These are phyloP conservation scores for Eupelmus urozonus DNA, from an alignment of 2,888 invertebrate species.

Conservation along the genomic window DNA sequence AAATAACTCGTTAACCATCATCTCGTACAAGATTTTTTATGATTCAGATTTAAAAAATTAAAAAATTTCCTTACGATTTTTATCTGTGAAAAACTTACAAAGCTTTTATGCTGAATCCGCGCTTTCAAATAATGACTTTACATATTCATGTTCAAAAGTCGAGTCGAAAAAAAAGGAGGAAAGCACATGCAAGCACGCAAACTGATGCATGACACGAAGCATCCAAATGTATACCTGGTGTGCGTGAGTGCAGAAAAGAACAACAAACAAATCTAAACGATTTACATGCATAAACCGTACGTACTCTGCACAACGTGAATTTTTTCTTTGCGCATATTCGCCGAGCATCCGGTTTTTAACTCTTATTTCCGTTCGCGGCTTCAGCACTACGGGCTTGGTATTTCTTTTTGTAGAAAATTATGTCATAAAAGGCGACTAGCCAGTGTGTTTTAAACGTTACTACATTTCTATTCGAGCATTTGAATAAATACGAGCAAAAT, in stretches of 20 bases:
- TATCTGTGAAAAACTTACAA: background rate
- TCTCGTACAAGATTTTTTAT: no score
- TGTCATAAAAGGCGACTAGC: no score
- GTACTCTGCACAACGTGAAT: background rate
- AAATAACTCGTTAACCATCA: no score
- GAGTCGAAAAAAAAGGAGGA: slow-evolving; percentile 3
- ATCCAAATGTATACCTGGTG: slow-evolving; percentile 60
- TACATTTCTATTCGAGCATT: no score
- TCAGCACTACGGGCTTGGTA: background rate
- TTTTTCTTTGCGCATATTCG: slow-evolving; percentile 48
- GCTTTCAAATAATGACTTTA: slow-evolving; percentile 18
- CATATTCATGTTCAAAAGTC: slow-evolving; percentile 13
- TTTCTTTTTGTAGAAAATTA: background rate
- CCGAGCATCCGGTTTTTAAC: slow-evolving; percentile 46
- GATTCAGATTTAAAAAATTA: no score
- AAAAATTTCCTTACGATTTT: no score
- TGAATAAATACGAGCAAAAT: no score
- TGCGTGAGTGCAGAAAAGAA: slow-evolving; percentile 61
- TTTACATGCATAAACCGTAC: slow-evolving; percentile 70
- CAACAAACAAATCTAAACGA: slow-evolving; percentile 70
- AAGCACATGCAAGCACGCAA: slow-evolving; percentile 25
- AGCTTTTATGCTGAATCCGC: background rate
- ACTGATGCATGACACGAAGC: slow-evolving; percentile 63
- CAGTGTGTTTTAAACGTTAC: no score
- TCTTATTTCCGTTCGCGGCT: slow-evolving; percentile 40